phyloP scores from a whole-genome alignment of 2,113 vertebrate species.

The Oncorhynchus kisutch region DNA sequence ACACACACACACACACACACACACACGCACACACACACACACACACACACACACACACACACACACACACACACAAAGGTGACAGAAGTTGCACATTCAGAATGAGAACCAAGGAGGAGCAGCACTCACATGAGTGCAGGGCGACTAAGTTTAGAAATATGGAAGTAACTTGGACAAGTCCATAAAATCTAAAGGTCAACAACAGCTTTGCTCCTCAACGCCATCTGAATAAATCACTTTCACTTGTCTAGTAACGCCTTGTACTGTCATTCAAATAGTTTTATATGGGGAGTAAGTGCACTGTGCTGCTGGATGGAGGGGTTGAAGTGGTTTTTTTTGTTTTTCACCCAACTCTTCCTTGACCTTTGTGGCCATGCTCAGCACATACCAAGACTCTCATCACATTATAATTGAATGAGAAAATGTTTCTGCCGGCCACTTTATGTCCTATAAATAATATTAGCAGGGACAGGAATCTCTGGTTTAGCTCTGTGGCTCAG shows the following conservation, averaged over 20 bases:
- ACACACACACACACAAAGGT: neutral
- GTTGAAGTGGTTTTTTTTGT: neutral
- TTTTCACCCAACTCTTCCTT: neutral
- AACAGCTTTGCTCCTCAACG: neutral
- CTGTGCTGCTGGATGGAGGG: neutral
- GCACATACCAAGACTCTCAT: conserved; percentile 3
- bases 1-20: neutral
- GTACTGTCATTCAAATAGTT: neutral
- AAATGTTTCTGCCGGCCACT: neutral
- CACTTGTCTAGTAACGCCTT: neutral
- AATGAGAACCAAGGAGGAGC: too few relatives aligned
- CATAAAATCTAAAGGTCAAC: conserved; percentile 8
- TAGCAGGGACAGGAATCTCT: neutral
- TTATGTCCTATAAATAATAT: conserved; percentile 15
- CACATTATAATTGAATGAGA: conserved; percentile 16
- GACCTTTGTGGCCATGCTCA: neutral
- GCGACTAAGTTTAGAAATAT: too few relatives aligned
- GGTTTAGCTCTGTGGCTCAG: neutral
- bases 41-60: neutral
- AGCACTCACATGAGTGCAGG: too few relatives aligned
- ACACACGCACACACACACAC: neutral
- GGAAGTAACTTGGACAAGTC: neutral
- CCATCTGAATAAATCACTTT: neutral
- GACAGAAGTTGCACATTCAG: too few relatives aligned
- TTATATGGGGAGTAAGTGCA: neutral